A percentile compares a stretch with the other conserved stretches of the same genome.
Conservation (phyloP, 1,140 invertebrate genomes). For the Cotesia vestalis region DNA sequence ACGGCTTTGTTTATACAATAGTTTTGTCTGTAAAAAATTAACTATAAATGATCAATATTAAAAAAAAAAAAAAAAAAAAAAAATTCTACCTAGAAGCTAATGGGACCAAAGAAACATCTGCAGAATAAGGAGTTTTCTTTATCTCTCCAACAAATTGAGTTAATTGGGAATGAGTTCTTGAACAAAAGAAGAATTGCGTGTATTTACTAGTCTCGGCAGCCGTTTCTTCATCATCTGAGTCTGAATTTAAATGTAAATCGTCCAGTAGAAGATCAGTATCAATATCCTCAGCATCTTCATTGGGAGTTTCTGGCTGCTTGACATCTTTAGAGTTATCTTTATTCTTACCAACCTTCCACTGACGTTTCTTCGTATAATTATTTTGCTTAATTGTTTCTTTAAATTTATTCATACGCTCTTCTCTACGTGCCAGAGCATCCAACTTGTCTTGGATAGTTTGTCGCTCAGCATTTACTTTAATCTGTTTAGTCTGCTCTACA, state of each 20-base stretch:
- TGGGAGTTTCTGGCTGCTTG: slow-evolving; percentile 45
- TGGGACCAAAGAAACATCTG: slow-evolving; percentile 79
- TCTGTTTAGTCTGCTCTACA: slow-evolving; percentile 71
- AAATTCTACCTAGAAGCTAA: slow-evolving; percentile 77
- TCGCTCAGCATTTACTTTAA: slow-evolving; percentile 68
- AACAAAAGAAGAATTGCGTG: slow-evolving; percentile 90
- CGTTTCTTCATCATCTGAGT: slow-evolving; percentile 66
- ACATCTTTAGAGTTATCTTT: slow-evolving; percentile 64
- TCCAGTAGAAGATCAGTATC: slow-evolving; percentile 59
- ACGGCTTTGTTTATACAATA: slow-evolving; percentile 91
- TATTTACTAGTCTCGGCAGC: slow-evolving; percentile 55
- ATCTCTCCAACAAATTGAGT: slow-evolving; percentile 94
- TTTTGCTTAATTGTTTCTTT: slow-evolving; percentile 56
- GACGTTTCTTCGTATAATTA: slow-evolving; percentile 54
- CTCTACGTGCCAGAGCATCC: slow-evolving; percentile 68
- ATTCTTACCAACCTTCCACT: slow-evolving; percentile 49
- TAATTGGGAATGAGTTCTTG: slow-evolving; percentile 95
- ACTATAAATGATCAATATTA: slow-evolving; percentile 33
- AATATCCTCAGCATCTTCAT: slow-evolving; percentile 47
- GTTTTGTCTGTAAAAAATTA: slow-evolving; percentile 73
- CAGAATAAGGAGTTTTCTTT: slow-evolving; percentile 80
- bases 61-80: slow-evolving; percentile 17
- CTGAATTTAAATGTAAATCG: slow-evolving; percentile 59
- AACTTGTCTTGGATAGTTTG: slow-evolving; percentile 67
- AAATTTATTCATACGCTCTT: slow-evolving; percentile 67